Evolutionary conservation across 2,113 vertebrate genomes (phyloP).

Genomic region (Enhydra lutris): DNA sequence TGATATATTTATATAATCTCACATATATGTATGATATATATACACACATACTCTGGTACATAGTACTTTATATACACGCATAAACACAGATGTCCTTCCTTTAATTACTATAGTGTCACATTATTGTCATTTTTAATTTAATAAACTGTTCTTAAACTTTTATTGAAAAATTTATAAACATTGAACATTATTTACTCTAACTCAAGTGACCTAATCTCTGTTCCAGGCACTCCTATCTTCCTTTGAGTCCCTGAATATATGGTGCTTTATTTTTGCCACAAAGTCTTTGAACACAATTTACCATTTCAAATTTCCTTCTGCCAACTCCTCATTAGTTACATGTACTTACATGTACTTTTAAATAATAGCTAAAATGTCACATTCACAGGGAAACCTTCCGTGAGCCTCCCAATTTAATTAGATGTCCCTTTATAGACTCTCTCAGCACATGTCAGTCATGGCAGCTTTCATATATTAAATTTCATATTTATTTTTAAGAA

Average conservation of each 20-base stretch:
- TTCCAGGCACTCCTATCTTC: neutral
- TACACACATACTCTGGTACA: neutral
- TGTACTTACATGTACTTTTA: neutral
- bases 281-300: neutral
- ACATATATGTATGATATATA: neutral
- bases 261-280: neutral
- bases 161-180: neutral
- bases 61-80: neutral
- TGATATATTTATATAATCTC: neutral
- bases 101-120: neutral
- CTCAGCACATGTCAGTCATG: neutral
- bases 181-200: neutral
- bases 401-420: neutral
- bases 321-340: neutral
- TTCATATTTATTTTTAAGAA: neutral
- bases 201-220: neutral
- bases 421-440: neutral
- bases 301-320: neutral
- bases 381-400: neutral
- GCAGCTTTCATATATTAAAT: neutral
- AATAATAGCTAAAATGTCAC: neutral
- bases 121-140: neutral
- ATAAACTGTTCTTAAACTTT: neutral
- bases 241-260: neutral
- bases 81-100: neutral